Evolutionary conservation across 2,113 vertebrate genomes (phyloP), one percentile per base, ranked within the genome.

Genomic region (Engystomops pustulosus): DNA sequence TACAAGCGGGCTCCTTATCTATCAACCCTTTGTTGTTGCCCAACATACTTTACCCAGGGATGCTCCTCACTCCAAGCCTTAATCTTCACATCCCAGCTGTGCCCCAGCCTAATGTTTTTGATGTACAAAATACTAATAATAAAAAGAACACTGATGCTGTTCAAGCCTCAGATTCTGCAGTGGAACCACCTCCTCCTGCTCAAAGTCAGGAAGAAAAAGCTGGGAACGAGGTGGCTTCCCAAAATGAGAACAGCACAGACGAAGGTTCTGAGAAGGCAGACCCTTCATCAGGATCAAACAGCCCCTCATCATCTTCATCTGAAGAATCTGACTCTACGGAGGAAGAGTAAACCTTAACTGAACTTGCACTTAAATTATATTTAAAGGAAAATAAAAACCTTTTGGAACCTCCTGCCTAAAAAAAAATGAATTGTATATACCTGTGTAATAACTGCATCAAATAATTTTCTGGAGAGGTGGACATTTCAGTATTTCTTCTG

Each of bases 51-150:
- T 99, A 99, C 90, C 98, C 98, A 97, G 97, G 98, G 96, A 98
- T 98, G 97, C 97, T 98, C 93, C 96, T 98, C 94, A 97, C 96
- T 95, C 96, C 97, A 97, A 96, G 98, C 97, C 98, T 99, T 98
- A 99, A 98, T 95, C 95, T 97, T 92, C 96, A 96, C 91, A 94
- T 95, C 93, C 94, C 95, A 93, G 89, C 95, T 90, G 90, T 94
- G 89, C 91, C 95, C 90, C 94, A 94, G 88, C 89, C 94, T 74
- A 94, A 85, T 88, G 86, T 92, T 89, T 92, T 93, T 90, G 92
- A 94, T 92, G 90, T 95, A 91, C 96, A 96, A 91, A 96, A 96
- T 93, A 95, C 89, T 92, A 94, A 93, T 91, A 15, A 30, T 18
- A 93, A 87, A 91, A 93, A 87, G 91, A 95, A 96, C 91, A 91